These are phyloP conservation scores for Temnothorax unifasciatus DNA, from an alignment of 2,888 invertebrate species.

Conservation along the genomic window DNA sequence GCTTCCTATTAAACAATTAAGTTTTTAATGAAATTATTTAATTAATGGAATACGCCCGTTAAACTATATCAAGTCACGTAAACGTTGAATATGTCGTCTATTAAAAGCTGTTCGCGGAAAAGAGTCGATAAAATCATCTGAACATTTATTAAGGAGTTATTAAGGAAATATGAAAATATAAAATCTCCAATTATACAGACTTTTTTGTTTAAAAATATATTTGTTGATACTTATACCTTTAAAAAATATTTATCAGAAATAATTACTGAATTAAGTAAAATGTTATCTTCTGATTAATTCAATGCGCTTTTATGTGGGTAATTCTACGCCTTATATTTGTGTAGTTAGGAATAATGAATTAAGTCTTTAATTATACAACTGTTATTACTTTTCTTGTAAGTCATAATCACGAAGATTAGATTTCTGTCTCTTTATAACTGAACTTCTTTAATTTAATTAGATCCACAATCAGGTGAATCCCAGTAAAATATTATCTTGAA, in stretches of 20 bases:
- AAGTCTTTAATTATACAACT: background rate
- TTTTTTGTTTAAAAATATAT: background rate
- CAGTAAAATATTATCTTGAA: conserved; percentile 11
- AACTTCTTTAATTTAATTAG: background rate
- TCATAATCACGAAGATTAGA: conserved; percentile 1
- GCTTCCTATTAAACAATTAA: background rate
- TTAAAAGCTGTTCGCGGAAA: background rate
- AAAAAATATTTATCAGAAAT: background rate
- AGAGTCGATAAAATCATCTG: background rate
- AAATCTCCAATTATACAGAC: background rate
- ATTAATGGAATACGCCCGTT: background rate
- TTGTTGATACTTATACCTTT: background rate
- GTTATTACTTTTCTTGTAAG: background rate
- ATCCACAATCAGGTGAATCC: conserved; percentile 15
- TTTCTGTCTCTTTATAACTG: conserved; percentile 4
- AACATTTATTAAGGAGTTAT: background rate
- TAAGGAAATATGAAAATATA: background rate
- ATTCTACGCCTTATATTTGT: background rate
- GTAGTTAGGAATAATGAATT: background rate
- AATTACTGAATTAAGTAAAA: background rate
- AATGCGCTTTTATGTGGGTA: background rate
- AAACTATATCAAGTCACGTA: conserved; percentile 3
- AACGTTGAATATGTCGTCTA: background rate
- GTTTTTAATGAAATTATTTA: conserved; percentile 24
- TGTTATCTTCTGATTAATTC: background rate